phyloP scores from a whole-genome alignment of 2,797 vertebrate species.

The Ciconia nigra region DNA sequence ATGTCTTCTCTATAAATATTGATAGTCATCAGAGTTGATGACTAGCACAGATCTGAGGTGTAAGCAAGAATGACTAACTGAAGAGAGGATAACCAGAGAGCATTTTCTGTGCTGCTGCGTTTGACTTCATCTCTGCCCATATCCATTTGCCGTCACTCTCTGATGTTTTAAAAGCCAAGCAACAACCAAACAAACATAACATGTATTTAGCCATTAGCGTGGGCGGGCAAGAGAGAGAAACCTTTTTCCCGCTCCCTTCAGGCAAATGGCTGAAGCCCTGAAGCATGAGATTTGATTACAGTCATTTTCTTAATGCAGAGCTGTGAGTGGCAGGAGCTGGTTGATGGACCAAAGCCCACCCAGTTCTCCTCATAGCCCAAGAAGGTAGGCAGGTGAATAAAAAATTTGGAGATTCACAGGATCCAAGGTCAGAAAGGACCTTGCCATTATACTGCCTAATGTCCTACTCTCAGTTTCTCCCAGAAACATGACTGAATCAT shows the following conservation, averaged over 20 bases:
- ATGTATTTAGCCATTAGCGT: neutral
- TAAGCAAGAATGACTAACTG: neutral
- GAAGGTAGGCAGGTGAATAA: neutral
- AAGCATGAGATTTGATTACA: constrained; percentile 9
- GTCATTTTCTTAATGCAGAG: constrained; percentile 16
- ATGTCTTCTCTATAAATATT: neutral
- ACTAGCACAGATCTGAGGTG: neutral
- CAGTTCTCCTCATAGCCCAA: neutral
- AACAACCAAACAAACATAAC: neutral
- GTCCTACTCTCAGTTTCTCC: neutral
- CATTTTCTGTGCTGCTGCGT: neutral
- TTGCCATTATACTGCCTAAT: neutral
- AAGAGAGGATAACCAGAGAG: neutral
- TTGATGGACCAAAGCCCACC: neutral
- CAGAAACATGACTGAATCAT: constrained; percentile 46
- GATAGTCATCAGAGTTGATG: neutral
- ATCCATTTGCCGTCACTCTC: neutral
- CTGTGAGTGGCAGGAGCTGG: neutral
- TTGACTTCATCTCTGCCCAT: neutral
- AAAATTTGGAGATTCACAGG: neutral
- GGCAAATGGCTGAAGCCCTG: neutral
- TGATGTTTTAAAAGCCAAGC: neutral
- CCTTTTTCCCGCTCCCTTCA: neutral
- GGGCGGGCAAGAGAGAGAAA: neutral
- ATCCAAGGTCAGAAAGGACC: constrained; percentile 15